phyloP scores from a whole-genome alignment of 2,888 invertebrate species.

The Zaprionus obscuricornis region DNA sequence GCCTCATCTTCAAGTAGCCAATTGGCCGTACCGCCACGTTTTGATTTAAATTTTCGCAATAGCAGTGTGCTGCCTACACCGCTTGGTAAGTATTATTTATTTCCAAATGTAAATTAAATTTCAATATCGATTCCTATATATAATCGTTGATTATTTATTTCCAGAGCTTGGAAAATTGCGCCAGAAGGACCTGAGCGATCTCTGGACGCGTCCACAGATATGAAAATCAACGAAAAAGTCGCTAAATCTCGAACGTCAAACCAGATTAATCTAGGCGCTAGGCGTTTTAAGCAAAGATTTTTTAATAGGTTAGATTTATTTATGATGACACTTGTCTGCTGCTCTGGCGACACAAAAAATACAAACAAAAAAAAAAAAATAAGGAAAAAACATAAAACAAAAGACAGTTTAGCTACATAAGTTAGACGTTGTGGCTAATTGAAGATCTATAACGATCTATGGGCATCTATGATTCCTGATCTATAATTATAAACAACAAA shows the following conservation, averaged over 20 bases:
- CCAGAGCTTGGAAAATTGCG: constrained; percentile 78
- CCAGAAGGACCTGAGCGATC: constrained; percentile 78
- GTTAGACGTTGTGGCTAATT: constrained; percentile 64
- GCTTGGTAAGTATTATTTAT: constrained; percentile 64
- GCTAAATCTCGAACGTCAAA: constrained; percentile 54
- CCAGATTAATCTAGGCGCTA: constrained; percentile 41
- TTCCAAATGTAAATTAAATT: no score
- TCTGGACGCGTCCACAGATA: constrained; percentile 80
- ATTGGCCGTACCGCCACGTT: constrained; percentile 76
- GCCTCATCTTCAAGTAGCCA: constrained; percentile 63
- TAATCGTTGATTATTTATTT: constrained; percentile 1
- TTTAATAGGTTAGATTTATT: constrained; percentile 33
- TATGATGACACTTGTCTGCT: constrained; percentile 28
- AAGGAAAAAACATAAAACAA: constrained; percentile 34
- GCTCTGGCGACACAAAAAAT: constrained; percentile 1
- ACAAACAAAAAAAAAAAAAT: no score
- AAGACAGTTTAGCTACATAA: constrained; percentile 51
- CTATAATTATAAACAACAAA: constrained; percentile 8
- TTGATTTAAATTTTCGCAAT: constrained; percentile 71
- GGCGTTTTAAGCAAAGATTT: constrained; percentile 27
- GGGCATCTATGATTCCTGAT: constrained; percentile 9
- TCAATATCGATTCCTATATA: no score
- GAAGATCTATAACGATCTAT: constrained; percentile 45
- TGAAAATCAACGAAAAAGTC: constrained; percentile 61
- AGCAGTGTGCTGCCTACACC: constrained; percentile 56